Evolutionary conservation across 2,113 vertebrate species (phyloP).

Genomic region (Urocolius indicus): DNA sequence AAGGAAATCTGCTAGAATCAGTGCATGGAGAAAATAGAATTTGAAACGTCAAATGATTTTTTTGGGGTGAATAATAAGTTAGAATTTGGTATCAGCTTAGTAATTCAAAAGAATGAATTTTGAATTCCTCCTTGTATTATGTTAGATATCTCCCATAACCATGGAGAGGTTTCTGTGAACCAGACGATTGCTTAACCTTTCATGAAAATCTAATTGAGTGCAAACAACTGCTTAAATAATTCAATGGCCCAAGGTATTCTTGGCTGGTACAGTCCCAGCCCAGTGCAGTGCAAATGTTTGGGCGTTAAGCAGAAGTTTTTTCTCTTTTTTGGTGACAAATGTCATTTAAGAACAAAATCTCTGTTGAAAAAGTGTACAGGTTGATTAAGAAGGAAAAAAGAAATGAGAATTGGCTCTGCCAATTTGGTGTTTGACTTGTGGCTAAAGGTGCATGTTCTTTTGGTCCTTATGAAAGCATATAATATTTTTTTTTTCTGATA

Average conservation of each 20-base stretch:
- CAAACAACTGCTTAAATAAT: constrained; percentile 67
- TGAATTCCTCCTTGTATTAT: not conserved
- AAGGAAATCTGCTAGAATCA: not conserved
- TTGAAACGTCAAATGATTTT: not conserved
- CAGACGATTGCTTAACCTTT: constrained; percentile 51
- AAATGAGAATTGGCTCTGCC: not conserved
- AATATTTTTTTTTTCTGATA: not conserved
- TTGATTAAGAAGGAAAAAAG: not conserved
- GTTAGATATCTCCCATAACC: not conserved
- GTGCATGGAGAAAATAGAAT: not conserved
- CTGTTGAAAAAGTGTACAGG: rapidly evolving
- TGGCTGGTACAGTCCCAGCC: constrained; percentile 1
- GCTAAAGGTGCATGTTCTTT: not conserved
- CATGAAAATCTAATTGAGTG: constrained; percentile 64
- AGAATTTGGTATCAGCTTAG: not conserved
- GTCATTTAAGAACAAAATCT: not conserved
- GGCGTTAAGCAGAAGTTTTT: not conserved
- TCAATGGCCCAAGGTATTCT: constrained; percentile 41
- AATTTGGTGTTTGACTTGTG: not conserved
- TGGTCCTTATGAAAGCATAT: not conserved
- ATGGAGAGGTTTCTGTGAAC: constrained; percentile 13
- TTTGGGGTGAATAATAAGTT: rapidly evolving
- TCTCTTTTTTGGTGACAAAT: not conserved
- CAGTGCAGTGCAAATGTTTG: constrained; percentile 22
- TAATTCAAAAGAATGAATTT: not conserved